Evolutionary conservation across 2,888 invertebrate genomes (phyloP), one percentile per base, ranked within the genome.

Genomic region (Pterostichus niger): DNA sequence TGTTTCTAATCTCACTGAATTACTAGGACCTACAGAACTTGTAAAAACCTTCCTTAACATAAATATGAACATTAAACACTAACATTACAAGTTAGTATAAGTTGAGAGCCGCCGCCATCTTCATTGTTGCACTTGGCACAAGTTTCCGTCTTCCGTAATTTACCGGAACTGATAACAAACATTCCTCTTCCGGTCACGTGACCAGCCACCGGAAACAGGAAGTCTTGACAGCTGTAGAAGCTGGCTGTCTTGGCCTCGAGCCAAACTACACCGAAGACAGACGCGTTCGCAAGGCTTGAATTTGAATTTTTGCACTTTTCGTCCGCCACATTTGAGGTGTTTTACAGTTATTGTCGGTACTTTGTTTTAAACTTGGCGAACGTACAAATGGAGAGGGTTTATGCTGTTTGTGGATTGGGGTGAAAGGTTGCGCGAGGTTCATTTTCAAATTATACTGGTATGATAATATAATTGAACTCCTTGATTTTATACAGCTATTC

Each of bases 131-230:
- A n/a, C 6, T 49, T 49, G 49, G 49, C 13, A 49, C 49, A n/a
- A n/a, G 13, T 49, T 49, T 2, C n/a, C n/a, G n/a, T 10, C 13
- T 73, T 46, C 44, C 35, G 73, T 59, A 59, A 59, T 59, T 59
- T 31, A 59, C 64, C 31, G 33, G 52, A 75, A 52, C 49, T 52
- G 75, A 75, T 75, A 75, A 75, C 75, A 52, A 75, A 75, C 68
- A 31, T 40, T 46, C 52, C 31, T 10, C 31, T 49, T 75, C 75
- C 75, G 75, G 52, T 75, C 52, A 52, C 75, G n/a, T 46, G 49
- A 13, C 31, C 13, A 73, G 2, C 40, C 6, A 40, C 9, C 49
- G n/a, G 49, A 13, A 49, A 49, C n/a, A 4, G 49, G 49, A 13
- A n/a, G 49, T 49, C 49, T 49, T 49, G n/a, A 49, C 49, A 49